A percentile compares a stretch with the other conserved stretches of the same genome.
Evolutionary conservation across 2,113 vertebrate genomes (phyloP).

Genomic region (Protobothrops mucrosquamatus): DNA sequence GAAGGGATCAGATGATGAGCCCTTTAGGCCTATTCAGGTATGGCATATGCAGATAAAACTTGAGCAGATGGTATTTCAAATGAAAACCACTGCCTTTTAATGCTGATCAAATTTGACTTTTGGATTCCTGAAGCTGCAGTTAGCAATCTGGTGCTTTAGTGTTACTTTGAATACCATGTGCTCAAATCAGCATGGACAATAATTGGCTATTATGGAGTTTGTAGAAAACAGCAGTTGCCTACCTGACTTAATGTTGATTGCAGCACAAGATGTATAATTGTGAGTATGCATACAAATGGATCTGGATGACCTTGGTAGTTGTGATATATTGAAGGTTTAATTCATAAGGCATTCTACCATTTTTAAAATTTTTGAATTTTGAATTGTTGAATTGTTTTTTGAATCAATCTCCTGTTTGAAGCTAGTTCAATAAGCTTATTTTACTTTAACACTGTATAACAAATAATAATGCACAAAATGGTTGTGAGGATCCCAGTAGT

Average conservation of each 20-base stretch:
- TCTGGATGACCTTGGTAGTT: not conserved
- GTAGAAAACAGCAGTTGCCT: not conserved
- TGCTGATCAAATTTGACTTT: not conserved
- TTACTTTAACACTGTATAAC: not conserved
- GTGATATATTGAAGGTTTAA: not conserved
- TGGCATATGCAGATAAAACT: not conserved
- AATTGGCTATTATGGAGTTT: not conserved
- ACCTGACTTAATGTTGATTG: not conserved
- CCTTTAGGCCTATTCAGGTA: slow-evolving; percentile 98
- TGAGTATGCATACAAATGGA: not conserved
- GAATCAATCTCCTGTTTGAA: not conserved
- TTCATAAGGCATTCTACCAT: not conserved
- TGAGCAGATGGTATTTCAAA: not conserved
- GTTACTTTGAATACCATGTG: not conserved
- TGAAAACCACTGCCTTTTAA: not conserved
- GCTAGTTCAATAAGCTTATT: not conserved
- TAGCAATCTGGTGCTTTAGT: not conserved
- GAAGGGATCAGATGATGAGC: slow-evolving; percentile 94
- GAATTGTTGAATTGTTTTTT: not conserved
- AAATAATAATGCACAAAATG: not conserved
- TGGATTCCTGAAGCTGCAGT: not conserved
- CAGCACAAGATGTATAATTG: not conserved
- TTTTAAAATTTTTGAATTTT: no score
- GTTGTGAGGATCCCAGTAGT: not conserved
- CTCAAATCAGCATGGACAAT: not conserved